phyloP scores from a whole-genome alignment of 2,888 invertebrate species.

The Cheilosia scutellata region DNA sequence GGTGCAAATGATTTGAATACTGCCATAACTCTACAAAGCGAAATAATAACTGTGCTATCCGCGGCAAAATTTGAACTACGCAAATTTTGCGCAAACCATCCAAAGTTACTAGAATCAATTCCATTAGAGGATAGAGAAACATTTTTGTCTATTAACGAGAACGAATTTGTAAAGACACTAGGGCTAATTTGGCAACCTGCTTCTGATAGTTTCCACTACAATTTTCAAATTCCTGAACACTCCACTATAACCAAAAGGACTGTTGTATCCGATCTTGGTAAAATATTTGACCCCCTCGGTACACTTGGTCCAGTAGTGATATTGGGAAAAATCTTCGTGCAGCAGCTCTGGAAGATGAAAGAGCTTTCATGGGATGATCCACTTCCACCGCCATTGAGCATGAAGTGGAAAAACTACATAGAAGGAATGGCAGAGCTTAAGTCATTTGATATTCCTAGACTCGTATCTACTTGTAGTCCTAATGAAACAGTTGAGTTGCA shows the following conservation, averaged over 20 bases:
- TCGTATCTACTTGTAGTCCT: constrained; percentile 2
- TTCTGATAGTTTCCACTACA: constrained; percentile 18
- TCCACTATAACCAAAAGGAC: constrained; percentile 1
- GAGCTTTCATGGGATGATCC: constrained; percentile 36
- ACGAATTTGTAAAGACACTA: not conserved
- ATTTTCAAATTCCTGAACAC: not conserved
- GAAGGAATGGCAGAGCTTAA: constrained; percentile 13
- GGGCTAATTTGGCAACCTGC: constrained; percentile 24
- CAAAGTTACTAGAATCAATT: constrained; percentile 23
- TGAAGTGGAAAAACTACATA: constrained; percentile 30
- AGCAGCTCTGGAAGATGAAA: constrained; percentile 30
- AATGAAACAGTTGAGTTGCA: too few species aligned
- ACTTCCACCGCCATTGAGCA: constrained; percentile 32
- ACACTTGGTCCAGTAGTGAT: constrained; percentile 40
- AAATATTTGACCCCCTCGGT: constrained; percentile 46
- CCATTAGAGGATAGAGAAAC: constrained; percentile 42
- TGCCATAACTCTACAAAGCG: constrained; percentile 48
- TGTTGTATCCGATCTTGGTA: constrained; percentile 40
- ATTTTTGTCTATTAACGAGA: not conserved
- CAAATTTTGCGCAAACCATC: constrained; percentile 68
- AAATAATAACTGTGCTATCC: constrained; percentile 43
- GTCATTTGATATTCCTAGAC: constrained; percentile 7
- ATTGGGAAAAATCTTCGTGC: constrained; percentile 36
- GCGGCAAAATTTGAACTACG: constrained; percentile 48
- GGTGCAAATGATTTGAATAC: constrained; percentile 57